Evolutionary conservation across 2,113 vertebrate genomes (phyloP), one percentile per base, ranked within the genome.

Genomic region (Pollachius pollachius): DNA sequence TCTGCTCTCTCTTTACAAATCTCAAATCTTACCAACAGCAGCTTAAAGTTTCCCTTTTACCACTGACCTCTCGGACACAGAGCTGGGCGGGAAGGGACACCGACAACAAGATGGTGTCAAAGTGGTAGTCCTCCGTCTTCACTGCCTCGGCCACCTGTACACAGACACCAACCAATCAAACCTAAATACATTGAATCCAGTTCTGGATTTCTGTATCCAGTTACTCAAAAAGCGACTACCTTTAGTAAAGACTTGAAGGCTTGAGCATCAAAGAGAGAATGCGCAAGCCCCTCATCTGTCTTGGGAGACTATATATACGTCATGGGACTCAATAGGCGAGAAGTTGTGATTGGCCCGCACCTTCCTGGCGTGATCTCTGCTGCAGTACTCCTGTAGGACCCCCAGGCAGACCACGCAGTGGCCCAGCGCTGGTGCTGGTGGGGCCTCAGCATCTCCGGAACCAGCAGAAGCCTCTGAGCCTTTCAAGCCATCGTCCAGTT

Each of bases 81-180:
- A 98, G 91, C 89, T 99, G 97, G 56, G 96, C 93, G 1, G 97
- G 97, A 1, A 98, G 92, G 3, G 97, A 99, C 16, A 98, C 93
- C 0, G 96, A 96, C 84, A 99, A 87, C 4, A 98, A 91, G 86
- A 99, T 89, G 52, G 89, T 92, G 72, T 91, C 94, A 62, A 96
- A 96, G 88, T 96, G 90, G 66, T 95, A 98, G 30, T 92, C 89
- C 41, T 93, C 86, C 0, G 90, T 84, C 62, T 89, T 92, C 73
- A 98, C 94, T 3, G 91, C 89, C 16, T 94, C 91, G 12, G 93
- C 93, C 5, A 98, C 90, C 97, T 99, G 89, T 13, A 84, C 60
- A 19, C 16, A 25, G 62, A 21, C 4, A 23, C 13, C 58, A 60
- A 59, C n/a, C 21, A 60, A 60, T 19, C 21, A 21, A 19, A 60